Base-by-base conservation (phyloP, 2,113 vertebrate species). In the Catharus fuscescens region DNA sequence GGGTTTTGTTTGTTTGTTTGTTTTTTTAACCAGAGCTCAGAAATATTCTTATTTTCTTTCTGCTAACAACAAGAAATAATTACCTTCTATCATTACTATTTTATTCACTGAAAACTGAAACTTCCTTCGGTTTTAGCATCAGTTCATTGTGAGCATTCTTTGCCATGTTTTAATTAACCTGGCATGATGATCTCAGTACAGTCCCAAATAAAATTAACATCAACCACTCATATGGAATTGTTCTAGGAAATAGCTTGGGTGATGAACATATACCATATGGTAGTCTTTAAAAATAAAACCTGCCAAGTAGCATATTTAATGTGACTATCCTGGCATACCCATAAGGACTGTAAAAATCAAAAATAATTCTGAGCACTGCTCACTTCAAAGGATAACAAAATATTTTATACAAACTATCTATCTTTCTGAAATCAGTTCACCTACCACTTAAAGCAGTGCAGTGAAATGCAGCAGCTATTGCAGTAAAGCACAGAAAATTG, bases 131-230 rank as follows among this genome's bases (percentile, higher is more conserved):
- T 90, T 95, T 95, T 83, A 96, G 36, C 61, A 93, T 88, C 82
- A 90, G 40, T 78, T 92, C 77, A 84, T 93, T 90, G 74, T 94
- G 40, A 95, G 66, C 82, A 66, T 88, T 86, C 79, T 95, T 95
- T 95, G 88, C 87, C 89, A 80, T 86, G 53, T 64, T 95, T 97
- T 97, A 96, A 97, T 96, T 96, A 97, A 95, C 90, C 93, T 93
- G 86, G 90, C 83, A 86, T 76, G 82, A 96, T 78, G 76, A 94
- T 93, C 77, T 93, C 90, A 72, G 60, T 74, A 76, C 80, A 92
- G 56, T 42, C 82, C 74, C 61, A 96, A 93, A 91, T 96, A 96
- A 96, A 95, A 94, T 96, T 86, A 95, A 65, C 93, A 93, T 96
- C 92, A 90, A 94, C 78, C n/a, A 76, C 28, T 94, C 60, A 80